A percentile compares a stretch with the other conserved stretches of the same genome.
Evolutionary conservation across 2,797 vertebrate genomes (phyloP).

Genomic region (Catostomus latipinnis): DNA sequence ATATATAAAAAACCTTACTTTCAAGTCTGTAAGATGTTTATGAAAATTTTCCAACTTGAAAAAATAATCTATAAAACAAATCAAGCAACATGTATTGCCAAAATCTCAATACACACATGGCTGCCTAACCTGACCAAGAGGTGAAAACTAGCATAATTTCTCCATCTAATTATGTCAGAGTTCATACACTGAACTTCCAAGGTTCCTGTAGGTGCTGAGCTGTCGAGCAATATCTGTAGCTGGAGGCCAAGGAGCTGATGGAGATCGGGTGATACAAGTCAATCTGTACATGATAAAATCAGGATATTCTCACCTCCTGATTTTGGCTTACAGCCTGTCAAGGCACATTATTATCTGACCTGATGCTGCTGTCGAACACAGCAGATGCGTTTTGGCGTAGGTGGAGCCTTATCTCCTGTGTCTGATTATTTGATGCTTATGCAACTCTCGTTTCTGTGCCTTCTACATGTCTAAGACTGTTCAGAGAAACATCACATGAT

Average conservation of each 20-base stretch:
- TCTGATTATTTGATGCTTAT: constrained; percentile 45
- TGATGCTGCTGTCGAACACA: constrained; percentile 19
- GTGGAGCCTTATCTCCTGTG: constrained; percentile 1
- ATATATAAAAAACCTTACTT: too few relatives aligned
- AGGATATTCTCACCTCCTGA: not conserved
- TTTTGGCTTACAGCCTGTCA: constrained; percentile 8
- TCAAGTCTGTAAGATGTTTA: not conserved
- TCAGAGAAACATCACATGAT: constrained; percentile 33
- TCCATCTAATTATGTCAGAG: constrained; percentile 6
- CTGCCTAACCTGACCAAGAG: constrained; percentile 1
- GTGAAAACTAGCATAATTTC: not conserved
- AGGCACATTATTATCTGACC: constrained; percentile 34
- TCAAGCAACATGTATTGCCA: not conserved
- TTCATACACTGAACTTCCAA: constrained; percentile 4
- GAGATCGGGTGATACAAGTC: constrained; percentile 27
- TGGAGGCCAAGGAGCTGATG: not conserved
- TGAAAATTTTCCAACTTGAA: not conserved
- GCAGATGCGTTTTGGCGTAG: constrained; percentile 4
- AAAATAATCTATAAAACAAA: not conserved
- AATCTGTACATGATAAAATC: constrained; percentile 37
- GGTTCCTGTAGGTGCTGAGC: not conserved
- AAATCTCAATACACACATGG: not conserved
- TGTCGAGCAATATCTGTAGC: not conserved
- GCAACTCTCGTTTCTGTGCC: constrained; percentile 22
- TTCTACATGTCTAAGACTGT: constrained; percentile 11